These are phyloP conservation scores for Toxonevra muliebris DNA, from an alignment of 2,888 invertebrate species.

Conservation along the genomic window DNA sequence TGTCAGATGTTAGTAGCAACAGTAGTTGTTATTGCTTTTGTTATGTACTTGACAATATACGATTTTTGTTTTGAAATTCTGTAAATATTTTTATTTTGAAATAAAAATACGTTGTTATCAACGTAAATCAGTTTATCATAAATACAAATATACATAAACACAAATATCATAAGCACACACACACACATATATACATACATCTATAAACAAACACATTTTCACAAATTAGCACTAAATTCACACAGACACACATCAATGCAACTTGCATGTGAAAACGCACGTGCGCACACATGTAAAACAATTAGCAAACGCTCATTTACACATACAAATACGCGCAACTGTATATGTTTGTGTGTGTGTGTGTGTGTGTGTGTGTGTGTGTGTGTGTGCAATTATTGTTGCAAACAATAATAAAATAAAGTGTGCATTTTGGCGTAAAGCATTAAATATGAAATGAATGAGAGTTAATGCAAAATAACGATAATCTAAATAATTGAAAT, in stretches of 20 bases:
- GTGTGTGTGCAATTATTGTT: slow-evolving; percentile 1
- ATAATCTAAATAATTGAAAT: slow-evolving; percentile 49
- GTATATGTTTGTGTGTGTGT: neutral
- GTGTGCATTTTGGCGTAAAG: slow-evolving; percentile 19
- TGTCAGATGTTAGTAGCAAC: too few relatives aligned
- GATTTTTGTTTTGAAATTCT: slow-evolving; percentile 18
- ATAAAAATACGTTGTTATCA: slow-evolving; percentile 16
- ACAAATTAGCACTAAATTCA: neutral
- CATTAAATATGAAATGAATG: slow-evolving; percentile 15
- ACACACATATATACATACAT: slow-evolving; percentile 12
- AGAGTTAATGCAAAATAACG: slow-evolving; percentile 44
- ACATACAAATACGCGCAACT: slow-evolving; percentile 13
- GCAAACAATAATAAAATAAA: neutral
- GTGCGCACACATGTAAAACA: slow-evolving; percentile 8
- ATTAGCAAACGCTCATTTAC: neutral
- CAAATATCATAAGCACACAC: slow-evolving; percentile 14
- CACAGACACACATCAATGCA: neutral
- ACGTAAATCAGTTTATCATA: slow-evolving; percentile 19
- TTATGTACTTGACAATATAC: neutral
- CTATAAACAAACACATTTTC: slow-evolving; percentile 10
- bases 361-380: neutral
- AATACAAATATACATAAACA: slow-evolving; percentile 9
- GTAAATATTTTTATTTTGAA: slow-evolving; percentile 11
- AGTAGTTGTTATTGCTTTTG: too few relatives aligned
- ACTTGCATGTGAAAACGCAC: neutral